Percentiles rank a stretch among this genome's conserved stretches.
Conservation (phyloP, 2,113 vertebrate species). For the Nannospalax galili region DNA sequence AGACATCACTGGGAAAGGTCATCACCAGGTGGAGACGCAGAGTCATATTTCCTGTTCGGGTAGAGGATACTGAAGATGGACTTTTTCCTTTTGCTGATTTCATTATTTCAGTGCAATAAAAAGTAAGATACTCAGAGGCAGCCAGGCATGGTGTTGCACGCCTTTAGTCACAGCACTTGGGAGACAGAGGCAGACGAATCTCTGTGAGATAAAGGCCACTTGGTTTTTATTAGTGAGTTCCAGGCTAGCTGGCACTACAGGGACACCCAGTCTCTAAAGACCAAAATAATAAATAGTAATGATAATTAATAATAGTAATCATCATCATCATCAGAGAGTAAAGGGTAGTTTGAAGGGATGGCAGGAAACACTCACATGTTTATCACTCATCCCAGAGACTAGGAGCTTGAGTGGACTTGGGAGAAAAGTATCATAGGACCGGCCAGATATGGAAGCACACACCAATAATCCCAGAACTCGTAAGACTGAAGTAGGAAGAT, state of each 20-base stretch:
- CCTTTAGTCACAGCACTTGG: too few species aligned
- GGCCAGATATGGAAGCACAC: background rate
- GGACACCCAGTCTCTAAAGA: too few species aligned
- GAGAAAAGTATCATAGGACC: background rate
- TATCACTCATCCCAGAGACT: background rate
- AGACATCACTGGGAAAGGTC: background rate
- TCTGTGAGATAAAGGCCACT: too few species aligned
- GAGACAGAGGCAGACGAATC: too few species aligned
- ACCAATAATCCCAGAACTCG: too few species aligned
- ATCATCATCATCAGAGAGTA: background rate
- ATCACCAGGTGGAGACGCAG: fast-evolving
- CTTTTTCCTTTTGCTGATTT: background rate
- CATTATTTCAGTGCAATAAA: background rate
- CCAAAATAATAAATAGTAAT: too few species aligned
- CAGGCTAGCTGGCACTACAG: too few species aligned
- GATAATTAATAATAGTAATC: too few species aligned
- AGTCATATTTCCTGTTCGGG: fast-evolving
- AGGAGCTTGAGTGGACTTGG: fast-evolving
- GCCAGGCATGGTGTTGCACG: too few species aligned
- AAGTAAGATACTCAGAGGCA: background rate
- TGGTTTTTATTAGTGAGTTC: too few species aligned
- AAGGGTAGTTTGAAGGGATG: background rate
- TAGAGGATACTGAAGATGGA: too few species aligned
- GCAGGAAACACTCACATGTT: fast-evolving
- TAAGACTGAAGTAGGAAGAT: background rate